Base-by-base conservation (phyloP, 1,140 invertebrate species). In the Solen grandis region DNA sequence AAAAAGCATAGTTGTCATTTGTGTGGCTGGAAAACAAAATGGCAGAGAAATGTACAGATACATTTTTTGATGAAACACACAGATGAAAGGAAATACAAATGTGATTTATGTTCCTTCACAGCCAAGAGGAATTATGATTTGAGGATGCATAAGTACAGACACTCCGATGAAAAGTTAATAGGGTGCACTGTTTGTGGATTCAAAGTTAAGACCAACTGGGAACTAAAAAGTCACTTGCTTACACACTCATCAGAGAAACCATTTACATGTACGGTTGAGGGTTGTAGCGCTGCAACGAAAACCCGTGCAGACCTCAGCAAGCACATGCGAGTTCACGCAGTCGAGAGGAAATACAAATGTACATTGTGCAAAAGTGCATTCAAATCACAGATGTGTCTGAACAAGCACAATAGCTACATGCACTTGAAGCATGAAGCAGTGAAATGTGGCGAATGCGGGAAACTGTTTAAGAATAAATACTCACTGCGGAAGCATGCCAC, bases 321-420 rank as follows among this genome's bases (percentile, higher is more conserved):
- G 27, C 84, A 86, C 54, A 70, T 84, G 70, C 84, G 81, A 72
- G 76, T 73, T 63, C 84, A 70, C 41, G 41, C 57, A 25, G 73
- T 76, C n/a, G 62, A 79, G 25, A 72, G 68, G 38, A 66, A 79
- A 14, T 79, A 63, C 33, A 62, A 78, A 0, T 86, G 85, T 75
- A 54, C 62, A 41, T 27, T 77, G n/a, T 86, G 85, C 78, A 69
- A 68, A 27, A 86, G 84, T 75, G 78, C 74, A 38, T 86, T 83
- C 54, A 74, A 76, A 35, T 76, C 81, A 0, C 36, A 46, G 31
- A 35, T 65, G 4, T 66, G 62, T 54, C 50, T 83, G 25, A 81
- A 62, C 16, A 85, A 84, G 35, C 83, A 86, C 41, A 46, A 46
- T 55, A 46, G 60, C 8, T 50, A 75, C 8, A 52, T 80, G 35